phyloP scores from a whole-genome alignment of 1,140 invertebrate genomes.

The Oppia nitens region DNA sequence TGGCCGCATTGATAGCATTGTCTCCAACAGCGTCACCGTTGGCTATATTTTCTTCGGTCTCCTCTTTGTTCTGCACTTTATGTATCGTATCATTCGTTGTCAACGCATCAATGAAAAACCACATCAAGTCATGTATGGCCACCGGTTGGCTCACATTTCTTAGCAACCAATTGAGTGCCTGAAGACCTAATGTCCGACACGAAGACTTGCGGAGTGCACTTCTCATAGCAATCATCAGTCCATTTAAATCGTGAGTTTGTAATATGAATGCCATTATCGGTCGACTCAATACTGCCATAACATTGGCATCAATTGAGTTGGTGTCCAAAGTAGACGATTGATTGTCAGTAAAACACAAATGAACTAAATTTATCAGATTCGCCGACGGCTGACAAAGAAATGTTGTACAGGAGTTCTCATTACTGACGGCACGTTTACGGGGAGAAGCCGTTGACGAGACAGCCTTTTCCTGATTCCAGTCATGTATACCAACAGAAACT shows the following conservation, averaged over 20 bases:
- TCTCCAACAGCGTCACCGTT: background rate
- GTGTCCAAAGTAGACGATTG: slow-evolving; percentile 6
- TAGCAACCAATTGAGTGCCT: slow-evolving; percentile 81
- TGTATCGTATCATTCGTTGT: slow-evolving; percentile 24
- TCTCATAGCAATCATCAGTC: slow-evolving; percentile 60
- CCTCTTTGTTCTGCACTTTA: background rate
- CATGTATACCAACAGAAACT: slow-evolving; percentile 41
- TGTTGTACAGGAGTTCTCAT: slow-evolving; percentile 39
- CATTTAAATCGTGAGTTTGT: slow-evolving; percentile 64
- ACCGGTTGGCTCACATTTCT: slow-evolving; percentile 74
- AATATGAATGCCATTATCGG: slow-evolving; percentile 63
- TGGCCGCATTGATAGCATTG: background rate
- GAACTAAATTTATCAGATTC: slow-evolving; percentile 37
- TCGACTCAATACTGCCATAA: slow-evolving; percentile 23
- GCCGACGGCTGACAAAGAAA: slow-evolving; percentile 64
- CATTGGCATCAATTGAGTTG: slow-evolving; percentile 19
- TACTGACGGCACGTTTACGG: background rate
- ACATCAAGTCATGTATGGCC: slow-evolving; percentile 78
- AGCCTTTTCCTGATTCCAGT: background rate
- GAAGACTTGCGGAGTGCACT: slow-evolving; percentile 62
- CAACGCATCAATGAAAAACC: slow-evolving; percentile 72
- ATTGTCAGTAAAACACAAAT: background rate
- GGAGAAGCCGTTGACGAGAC: background rate
- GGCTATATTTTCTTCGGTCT: background rate
- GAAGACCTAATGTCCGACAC: slow-evolving; percentile 68